Evolutionary conservation across 2,113 vertebrate species (phyloP), one percentile per base, ranked within the genome.

Genomic region (Prunella fulvescens): DNA sequence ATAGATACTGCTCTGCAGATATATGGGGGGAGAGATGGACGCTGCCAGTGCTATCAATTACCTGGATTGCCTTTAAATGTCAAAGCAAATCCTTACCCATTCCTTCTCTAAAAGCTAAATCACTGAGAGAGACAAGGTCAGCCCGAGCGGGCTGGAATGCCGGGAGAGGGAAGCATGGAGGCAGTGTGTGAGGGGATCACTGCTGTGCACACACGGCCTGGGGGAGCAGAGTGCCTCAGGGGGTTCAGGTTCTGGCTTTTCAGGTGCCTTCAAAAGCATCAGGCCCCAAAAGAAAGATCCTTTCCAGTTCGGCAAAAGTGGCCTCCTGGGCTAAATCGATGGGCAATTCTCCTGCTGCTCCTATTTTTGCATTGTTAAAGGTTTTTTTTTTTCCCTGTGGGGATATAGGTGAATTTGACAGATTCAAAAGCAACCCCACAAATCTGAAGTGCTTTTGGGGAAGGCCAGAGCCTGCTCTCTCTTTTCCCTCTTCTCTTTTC

Each of bases 11-110:
- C 97, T 97, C 98, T 88, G 89, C 97, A 98, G 98, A 98, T 98
- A 97, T 98, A 98, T 98, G 98, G 98, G 74, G 88, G 92, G 97
- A 96, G 98, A 97, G 97, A 97, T 96, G 98, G 98, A 97, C 65
- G 85, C 97, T 94, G 94, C 95, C 96, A 97, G 95, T 76, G 95
- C 97, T 97, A 98, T 98, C 95, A 94, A 97, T 98, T 98, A 98
- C 97, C 97, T 96, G 97, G 98, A 98, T 98, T 98, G 98, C 98
- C 98, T 98, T 98, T 98, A 98, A 98, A 98, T 78, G 98, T 98
- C 98, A 98, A 97, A 97, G 97, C 98, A 98, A 98, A 98, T 98
- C 98, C 97, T 98, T 97, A 92, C 88, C 97, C 96, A 94, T 98
- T 97, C 97, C 97, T 98, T 98, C 98, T 98, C 97, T 29, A 96